Evolutionary conservation across 2,113 vertebrate genomes (phyloP), one percentile per base, ranked within the genome.

Genomic region (Leptosomus discolor): DNA sequence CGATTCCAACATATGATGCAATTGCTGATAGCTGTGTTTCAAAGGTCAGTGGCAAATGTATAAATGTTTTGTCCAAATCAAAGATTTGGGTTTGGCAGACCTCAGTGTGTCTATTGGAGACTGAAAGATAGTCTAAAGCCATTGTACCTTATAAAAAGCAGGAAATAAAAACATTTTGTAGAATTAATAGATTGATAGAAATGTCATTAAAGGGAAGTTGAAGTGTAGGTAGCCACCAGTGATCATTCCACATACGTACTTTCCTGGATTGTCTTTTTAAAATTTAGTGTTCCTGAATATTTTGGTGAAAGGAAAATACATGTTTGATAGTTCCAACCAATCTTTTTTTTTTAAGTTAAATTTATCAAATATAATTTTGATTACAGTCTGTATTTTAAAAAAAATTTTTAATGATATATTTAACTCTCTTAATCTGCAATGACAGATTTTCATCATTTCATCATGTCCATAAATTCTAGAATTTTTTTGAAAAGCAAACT

Each of bases 191-290:
- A 12, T 56, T 64, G 23, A 43, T 32, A 41, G 8, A 18, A 39
- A 10, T 8, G 16, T 34, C 36, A 45, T 27, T 71, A 61, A 51
- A 79, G 12, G 20, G 29, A 92, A 76, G 15, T 4, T 11, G 23
- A 46, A 69, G 16, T 10, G 0, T 46, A 51, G 13, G 36, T 48
- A 60, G 30, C 15, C 36, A 53, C 14, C 48, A 43, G 12, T 16
- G 39, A 43, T 41, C 0, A 0, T 60, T 54, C 8, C 26, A 36
- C 3, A 8, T 14, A 6, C 0, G 3, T 8, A 22, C 23, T 56
- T 83, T 34, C 10, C 56, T 82, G 23, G 15, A 18, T 80, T 83
- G 22, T 48, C 11, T 64, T 60, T 34, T 43, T 54, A 70, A n/a
- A 48, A 37, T 20, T 73, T n/a, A 60, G 32, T 8, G 7, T 12